A percentile compares a stretch with the other conserved stretches of the same genome.
These are phyloP conservation scores for Cryptoprocta ferox DNA, from an alignment of 2,797 vertebrate genomes.

Conservation along the genomic window DNA sequence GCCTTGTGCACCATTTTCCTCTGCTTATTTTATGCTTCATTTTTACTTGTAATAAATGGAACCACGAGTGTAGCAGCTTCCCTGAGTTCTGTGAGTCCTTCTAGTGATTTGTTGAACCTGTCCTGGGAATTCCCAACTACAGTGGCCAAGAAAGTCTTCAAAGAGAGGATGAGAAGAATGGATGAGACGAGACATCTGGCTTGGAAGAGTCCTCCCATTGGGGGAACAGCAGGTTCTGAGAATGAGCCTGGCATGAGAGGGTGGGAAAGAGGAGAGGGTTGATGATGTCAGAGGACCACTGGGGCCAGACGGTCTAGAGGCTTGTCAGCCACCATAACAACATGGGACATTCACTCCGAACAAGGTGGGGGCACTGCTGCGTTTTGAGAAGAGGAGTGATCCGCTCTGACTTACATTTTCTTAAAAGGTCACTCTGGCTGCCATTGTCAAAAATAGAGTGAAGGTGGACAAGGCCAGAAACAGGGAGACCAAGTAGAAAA, in stretches of 20 bases:
- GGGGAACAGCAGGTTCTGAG: not conserved
- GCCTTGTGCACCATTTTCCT: not conserved
- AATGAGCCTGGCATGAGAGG: not conserved
- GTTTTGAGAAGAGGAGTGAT: not conserved
- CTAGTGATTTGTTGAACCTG: not conserved
- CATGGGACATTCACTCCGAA: not conserved
- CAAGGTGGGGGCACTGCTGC: not conserved
- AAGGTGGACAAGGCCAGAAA: not conserved
- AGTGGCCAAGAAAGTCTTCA: not conserved
- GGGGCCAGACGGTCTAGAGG: no score
- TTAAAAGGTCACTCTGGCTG: not conserved
- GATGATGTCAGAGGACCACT: accelerated
- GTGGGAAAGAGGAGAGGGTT: not conserved
- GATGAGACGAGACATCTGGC: not conserved
- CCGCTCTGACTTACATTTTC: not conserved
- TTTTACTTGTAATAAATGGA: not conserved
- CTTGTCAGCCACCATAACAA: not conserved
- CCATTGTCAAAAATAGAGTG: not conserved
- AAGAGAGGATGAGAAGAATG: not conserved
- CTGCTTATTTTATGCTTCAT: not conserved
- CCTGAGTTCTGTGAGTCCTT: not conserved
- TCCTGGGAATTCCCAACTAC: not conserved
- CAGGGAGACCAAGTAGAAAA: not conserved
- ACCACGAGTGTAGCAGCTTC: not conserved
- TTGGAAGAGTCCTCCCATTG: not conserved